phyloP scores from a whole-genome alignment of 2,888 invertebrate genomes.

The Neocrepidodera transversa region DNA sequence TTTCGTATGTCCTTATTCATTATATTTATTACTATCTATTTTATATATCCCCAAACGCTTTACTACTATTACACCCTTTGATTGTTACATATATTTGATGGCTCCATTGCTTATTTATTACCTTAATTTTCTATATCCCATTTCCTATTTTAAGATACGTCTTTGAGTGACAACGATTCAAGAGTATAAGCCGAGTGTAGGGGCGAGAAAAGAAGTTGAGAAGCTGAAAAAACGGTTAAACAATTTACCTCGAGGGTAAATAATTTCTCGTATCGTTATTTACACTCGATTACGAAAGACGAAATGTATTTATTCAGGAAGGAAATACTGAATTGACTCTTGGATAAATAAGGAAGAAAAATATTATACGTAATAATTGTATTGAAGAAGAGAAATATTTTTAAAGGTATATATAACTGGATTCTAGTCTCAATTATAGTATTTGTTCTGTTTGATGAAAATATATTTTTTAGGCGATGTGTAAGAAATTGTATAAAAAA shows the following conservation, averaged over 20 bases:
- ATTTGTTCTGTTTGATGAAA: not conserved
- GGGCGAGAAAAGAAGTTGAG: slow-evolving; percentile 7
- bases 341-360: not conserved
- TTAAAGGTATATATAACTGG: not conserved
- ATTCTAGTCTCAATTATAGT: not conserved
- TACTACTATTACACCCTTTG: too few relatives aligned
- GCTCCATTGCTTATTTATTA: too few relatives aligned
- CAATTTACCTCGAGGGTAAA: slow-evolving; percentile 9
- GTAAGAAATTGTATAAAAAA: too few relatives aligned
- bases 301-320: slow-evolving; percentile 11
- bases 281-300: slow-evolving; percentile 10
- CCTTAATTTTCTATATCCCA: not conserved
- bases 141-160: not conserved
- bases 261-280: slow-evolving; percentile 16
- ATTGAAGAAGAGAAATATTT: not conserved
- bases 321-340: not conserved
- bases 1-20: too few relatives aligned
- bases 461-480: too few relatives aligned
- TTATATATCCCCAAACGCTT: too few relatives aligned
- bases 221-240: slow-evolving; percentile 3
- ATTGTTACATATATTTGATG: too few relatives aligned
- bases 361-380: not conserved
- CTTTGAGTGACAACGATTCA: not conserved
- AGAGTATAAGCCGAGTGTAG: not conserved
- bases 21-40: too few relatives aligned